Evolutionary conservation across 2,888 invertebrate genomes (phyloP).

Genomic region (Lochmaea capreae): DNA sequence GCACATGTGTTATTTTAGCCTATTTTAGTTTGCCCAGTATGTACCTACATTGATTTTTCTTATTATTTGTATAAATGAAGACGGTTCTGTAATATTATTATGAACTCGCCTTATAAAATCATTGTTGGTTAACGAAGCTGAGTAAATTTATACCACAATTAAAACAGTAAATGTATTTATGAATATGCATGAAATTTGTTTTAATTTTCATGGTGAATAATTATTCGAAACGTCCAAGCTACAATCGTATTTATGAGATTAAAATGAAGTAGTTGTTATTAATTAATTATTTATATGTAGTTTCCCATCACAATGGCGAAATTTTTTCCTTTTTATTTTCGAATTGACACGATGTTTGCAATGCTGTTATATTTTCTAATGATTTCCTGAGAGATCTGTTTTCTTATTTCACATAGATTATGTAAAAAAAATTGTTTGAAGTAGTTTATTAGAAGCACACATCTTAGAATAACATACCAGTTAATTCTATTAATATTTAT

Average conservation of each 20-base stretch:
- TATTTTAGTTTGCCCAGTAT: too few species aligned
- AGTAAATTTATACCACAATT: slow-evolving; percentile 47
- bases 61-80: background rate
- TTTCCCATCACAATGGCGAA: slow-evolving; percentile 27
- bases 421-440: background rate
- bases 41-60: too few species aligned
- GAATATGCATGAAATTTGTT: slow-evolving; percentile 49
- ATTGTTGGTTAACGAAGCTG: slow-evolving; percentile 46
- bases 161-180: slow-evolving; percentile 49
- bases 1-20: too few species aligned
- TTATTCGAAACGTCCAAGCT: slow-evolving; percentile 37
- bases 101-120: slow-evolving; percentile 20
- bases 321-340: background rate
- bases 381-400: background rate
- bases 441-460: background rate
- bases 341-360: slow-evolving; percentile 18
- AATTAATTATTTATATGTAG: slow-evolving; percentile 35
- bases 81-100: slow-evolving; percentile 19
- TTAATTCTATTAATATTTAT: background rate
- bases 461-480: background rate
- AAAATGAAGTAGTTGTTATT: slow-evolving; percentile 35
- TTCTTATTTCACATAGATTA: background rate
- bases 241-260: slow-evolving; percentile 37
- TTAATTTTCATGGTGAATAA: slow-evolving; percentile 46
- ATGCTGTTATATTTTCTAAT: slow-evolving; percentile 1